Evolutionary conservation across 2,797 vertebrate species (phyloP).

Genomic region (Ctenochaetus hawaiiensis): DNA sequence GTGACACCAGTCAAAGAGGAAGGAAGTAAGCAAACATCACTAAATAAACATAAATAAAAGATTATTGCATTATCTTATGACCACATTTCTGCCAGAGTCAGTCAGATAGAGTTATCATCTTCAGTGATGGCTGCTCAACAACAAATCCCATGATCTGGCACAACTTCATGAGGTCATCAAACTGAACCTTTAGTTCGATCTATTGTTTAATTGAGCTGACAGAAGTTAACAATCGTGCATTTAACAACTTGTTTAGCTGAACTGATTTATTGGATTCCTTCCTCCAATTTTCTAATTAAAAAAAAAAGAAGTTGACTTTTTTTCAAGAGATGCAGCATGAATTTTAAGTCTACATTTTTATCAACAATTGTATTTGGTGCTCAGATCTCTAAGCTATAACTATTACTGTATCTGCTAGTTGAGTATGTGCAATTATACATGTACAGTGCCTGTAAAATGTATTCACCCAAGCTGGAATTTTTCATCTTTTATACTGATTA

Average conservation of each 20-base stretch:
- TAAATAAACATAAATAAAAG: no score
- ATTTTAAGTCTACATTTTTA: conserved; percentile 8
- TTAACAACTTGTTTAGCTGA: not conserved
- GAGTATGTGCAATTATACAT: conserved; percentile 34
- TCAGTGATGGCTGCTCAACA: no score
- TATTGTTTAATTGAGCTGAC: no score
- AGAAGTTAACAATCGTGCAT: no score
- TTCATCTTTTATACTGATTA: conserved; percentile 45
- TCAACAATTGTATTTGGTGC: conserved; percentile 29
- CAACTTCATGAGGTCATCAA: no score
- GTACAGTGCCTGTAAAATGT: conserved; percentile 30
- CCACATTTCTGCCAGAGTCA: no score
- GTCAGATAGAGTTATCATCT: no score
- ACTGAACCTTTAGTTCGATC: no score
- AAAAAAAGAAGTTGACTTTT: not conserved
- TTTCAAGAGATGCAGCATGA: conserved; percentile 11
- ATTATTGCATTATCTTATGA: no score
- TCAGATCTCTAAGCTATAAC: conserved; percentile 5
- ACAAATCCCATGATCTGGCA: no score
- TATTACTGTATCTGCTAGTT: conserved; percentile 22
- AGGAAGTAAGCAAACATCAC: no score
- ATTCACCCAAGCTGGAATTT: conserved; percentile 23
- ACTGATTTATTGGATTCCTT: not conserved
- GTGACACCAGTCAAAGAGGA: no score
- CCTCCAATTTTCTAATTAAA: not conserved